phyloP scores from a whole-genome alignment of 2,797 vertebrate species.

The Rhinophrynus dorsalis region DNA sequence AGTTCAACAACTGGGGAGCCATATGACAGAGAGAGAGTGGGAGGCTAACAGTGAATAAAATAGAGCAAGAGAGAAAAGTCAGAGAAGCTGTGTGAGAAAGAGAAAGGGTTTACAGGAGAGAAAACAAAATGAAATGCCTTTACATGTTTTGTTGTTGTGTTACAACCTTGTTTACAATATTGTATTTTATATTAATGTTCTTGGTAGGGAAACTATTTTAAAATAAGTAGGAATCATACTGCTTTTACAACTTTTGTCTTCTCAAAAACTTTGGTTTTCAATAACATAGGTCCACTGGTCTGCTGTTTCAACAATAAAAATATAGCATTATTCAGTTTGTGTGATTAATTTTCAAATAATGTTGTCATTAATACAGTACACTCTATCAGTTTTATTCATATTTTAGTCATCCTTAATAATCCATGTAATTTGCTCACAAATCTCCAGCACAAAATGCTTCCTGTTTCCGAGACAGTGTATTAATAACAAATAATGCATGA shows the following conservation, averaged over 20 bases:
- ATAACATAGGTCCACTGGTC: not conserved
- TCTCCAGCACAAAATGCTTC: slow-evolving; percentile 58
- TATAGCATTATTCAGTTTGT: not conserved
- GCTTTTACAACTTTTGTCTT: not conserved
- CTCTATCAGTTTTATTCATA: slow-evolving; percentile 16
- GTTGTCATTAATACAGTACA: slow-evolving; percentile 23
- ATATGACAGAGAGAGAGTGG: too few relatives aligned
- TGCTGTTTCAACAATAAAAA: not conserved
- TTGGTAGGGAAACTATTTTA: too few relatives aligned
- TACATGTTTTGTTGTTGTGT: too few relatives aligned
- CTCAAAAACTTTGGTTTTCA: not conserved
- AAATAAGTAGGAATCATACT: too few relatives aligned
- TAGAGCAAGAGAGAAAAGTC: too few relatives aligned
- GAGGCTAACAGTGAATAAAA: too few relatives aligned
- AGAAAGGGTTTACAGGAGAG: too few relatives aligned
- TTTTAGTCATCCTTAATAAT: slow-evolving; percentile 45
- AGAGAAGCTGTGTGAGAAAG: too few relatives aligned
- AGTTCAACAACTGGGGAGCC: too few relatives aligned
- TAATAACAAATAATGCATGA: slow-evolving; percentile 58
- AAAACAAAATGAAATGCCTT: too few relatives aligned
- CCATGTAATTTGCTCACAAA: slow-evolving; percentile 48
- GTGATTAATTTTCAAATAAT: slow-evolving; percentile 22
- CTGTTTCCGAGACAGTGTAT: slow-evolving; percentile 57
- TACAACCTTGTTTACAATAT: too few relatives aligned
- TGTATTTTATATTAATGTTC: too few relatives aligned